Evolutionary conservation across 53 echinoderm and acorn worm species (phyloP), one percentile per base, ranked within the genome.

Genomic region (Mesocentrotus franciscanus): DNA sequence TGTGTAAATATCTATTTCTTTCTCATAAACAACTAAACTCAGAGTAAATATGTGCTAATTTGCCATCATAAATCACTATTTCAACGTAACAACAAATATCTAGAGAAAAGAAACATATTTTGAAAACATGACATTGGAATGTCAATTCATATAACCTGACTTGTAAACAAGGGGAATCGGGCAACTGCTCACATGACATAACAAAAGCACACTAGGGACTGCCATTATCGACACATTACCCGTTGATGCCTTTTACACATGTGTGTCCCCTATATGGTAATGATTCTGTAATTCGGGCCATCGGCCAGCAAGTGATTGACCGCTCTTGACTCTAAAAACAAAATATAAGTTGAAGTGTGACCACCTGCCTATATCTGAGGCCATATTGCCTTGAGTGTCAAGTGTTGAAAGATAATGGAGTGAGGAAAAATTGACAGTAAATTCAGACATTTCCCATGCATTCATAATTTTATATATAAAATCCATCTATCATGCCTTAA

Each of bases 81-180:
- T 35, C 5, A 18, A 18, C 42, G 9, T 36, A 36, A 39, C 17
- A 81, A 81, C 42, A 81, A 39, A 10, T 42, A 42, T 42, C 20
- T 17, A 42, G 20, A 81, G 81, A 81, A 42, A 81, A 20, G 81
- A 15, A 42, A 42, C 81, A 81, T 81, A 39, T 81, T 81, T 81
- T 81, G 42, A 42, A 81, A 81, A 42, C 42, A 36, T 81, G 81
- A 81, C 81, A 81, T 35, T 81, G 81, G 81, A 81, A 81, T 81
- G 81, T 36, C 81, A 81, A 33, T 1, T 4, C 81, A 39, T 81
- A 81, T 81, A 36, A 42, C 81, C 42, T 17, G 8, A 16, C 9
- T 4, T 39, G 81, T 81, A 81, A 36, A 81, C 81, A 81, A 79
- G 39, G 42, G 42, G 36, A 20, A 81, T 81, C 42, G 39, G 42